Conservation (phyloP, 2,888 invertebrate genomes). For the Prosopocoilus inquinatus region DNA sequence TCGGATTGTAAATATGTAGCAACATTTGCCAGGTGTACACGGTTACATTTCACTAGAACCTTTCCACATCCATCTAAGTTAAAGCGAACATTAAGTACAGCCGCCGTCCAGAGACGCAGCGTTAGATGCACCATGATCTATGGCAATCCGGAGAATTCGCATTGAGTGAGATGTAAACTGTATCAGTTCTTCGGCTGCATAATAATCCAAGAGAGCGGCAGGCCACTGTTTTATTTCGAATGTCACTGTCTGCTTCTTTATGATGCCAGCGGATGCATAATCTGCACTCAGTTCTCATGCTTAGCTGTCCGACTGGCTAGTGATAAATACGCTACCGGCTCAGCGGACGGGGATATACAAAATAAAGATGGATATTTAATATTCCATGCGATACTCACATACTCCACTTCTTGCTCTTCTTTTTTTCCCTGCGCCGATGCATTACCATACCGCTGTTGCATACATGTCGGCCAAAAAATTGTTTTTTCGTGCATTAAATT, state of each 20-base stretch:
- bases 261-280: constrained; percentile 42
- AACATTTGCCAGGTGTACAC: no score
- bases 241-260: constrained; percentile 43
- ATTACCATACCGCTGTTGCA: no score
- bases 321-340: constrained; percentile 37
- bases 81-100: no score
- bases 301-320: constrained; percentile 33
- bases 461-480: no score
- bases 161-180: constrained; percentile 41
- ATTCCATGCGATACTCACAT: constrained; percentile 35
- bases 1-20: no score
- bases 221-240: constrained; percentile 43
- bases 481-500: no score
- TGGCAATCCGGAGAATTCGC: neutral
- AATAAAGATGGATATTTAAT: constrained; percentile 43
- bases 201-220: constrained; percentile 32
- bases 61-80: no score
- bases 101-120: no score
- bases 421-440: neutral
- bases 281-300: constrained; percentile 42
- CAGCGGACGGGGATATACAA: constrained; percentile 34
- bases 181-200: constrained; percentile 34
- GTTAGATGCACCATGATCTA: constrained; percentile 1
- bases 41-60: no score
- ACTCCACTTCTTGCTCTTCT: constrained; percentile 25